phyloP scores from a whole-genome alignment of 2,113 vertebrate species.

The Neotragus moschatus region DNA sequence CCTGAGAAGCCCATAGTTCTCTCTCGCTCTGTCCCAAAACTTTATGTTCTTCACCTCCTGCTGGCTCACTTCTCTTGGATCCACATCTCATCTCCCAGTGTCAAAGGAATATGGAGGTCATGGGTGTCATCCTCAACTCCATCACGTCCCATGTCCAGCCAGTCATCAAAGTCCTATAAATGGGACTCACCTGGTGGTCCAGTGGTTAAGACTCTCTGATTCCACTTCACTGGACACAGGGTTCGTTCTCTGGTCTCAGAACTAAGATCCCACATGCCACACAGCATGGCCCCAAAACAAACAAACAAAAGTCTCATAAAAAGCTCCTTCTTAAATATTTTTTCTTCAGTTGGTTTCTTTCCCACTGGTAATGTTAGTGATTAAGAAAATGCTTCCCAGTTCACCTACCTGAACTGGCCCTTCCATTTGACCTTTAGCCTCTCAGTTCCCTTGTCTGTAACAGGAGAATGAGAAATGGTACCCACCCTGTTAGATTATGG shows the following conservation, averaged over 20 bases:
- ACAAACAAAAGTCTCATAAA: background rate
- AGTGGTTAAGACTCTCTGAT: background rate
- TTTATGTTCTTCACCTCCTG: background rate
- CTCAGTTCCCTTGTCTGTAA: background rate
- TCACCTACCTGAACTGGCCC: background rate
- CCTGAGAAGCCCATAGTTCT: background rate
- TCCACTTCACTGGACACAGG: background rate
- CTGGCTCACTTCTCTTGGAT: background rate
- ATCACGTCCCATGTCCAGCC: background rate
- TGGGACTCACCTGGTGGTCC: background rate
- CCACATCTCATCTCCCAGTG: background rate
- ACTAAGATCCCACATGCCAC: background rate
- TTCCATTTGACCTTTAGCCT: background rate
- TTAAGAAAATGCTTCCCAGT: background rate
- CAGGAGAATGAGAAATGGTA: background rate
- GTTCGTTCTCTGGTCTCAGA: background rate
- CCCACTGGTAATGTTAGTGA: background rate
- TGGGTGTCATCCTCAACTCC: background rate
- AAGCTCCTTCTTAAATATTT: background rate
- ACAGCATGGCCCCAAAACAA: background rate
- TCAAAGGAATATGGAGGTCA: background rate
- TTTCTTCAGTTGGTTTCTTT: background rate
- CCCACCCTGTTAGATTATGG: background rate
- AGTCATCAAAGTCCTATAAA: background rate
- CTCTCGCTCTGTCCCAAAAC: background rate